Base-by-base conservation (phyloP, 1,140 invertebrate genomes). In the Physella acuta region DNA sequence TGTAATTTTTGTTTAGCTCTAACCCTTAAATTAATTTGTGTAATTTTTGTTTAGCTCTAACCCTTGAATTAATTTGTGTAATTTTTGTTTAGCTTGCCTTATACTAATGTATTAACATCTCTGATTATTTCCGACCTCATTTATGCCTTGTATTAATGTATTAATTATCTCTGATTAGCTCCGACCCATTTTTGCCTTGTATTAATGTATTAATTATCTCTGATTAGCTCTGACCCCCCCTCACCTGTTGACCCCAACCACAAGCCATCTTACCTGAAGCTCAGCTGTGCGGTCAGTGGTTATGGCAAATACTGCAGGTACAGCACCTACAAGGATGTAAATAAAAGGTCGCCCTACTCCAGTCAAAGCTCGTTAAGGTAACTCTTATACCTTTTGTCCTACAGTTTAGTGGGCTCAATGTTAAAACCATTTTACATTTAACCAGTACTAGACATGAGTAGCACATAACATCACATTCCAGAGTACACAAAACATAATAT, bases 241-340 rank as follows among this genome's bases (percentile, higher is more conserved):
- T 44, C 39, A 17, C 53, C 39, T 28, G 39, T 59, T 20, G 75
- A 77, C 52, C 65, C 68, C 36, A 66, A 60, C 20, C 73, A 73
- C 51, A 76, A 73, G 51, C 78, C 78, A 4, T 79, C 78, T n/a
- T 79, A 79, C 71, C 64, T 79, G 60, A 78, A 76, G 65, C 72
- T 79, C 33, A 78, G 76, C 71, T 78, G 78, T 75, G 74, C 76
- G 14, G 78, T 80, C 14, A 80, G 78, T 74, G 78, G 78, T 17
- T 80, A 80, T 70, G 75, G 78, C 24, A 74, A 73, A 60, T 80
- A 80, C 67, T 75, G 73, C 52, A 68, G 71, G 28, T 80, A 80
- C 52, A 74, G 70, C 49, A 76, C 76, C 1, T 77, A 77, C 64
- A 78, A 78, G 70, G 71, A 70, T 68, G 75, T 76, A 61, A 72